Evolutionary conservation across 2,797 vertebrate genomes (phyloP).

Genomic region (Lithobates pipiens): DNA sequence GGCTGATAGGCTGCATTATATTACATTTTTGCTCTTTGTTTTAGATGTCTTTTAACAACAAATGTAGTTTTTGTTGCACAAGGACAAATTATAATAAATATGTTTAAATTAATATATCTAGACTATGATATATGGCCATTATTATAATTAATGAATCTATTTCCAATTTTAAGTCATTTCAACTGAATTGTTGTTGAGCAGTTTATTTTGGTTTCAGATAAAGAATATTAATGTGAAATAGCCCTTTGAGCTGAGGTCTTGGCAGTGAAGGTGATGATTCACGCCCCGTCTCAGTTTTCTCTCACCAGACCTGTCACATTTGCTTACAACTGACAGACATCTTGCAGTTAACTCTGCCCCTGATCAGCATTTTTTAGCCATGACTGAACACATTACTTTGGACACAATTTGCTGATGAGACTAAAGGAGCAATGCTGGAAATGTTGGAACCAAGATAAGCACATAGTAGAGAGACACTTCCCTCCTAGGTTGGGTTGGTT

Average conservation of each 20-base stretch:
- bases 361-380: conserved; percentile 33
- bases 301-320: conserved; percentile 40
- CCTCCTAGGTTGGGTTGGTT: not conserved
- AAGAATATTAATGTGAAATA: conserved; percentile 27
- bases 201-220: conserved; percentile 18
- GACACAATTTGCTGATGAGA: conserved; percentile 3
- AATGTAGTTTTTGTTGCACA: conserved; percentile 8
- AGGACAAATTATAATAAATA: conserved; percentile 23
- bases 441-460: not conserved
- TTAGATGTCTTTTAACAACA: not conserved
- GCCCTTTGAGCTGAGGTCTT: conserved; percentile 11
- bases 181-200: conserved; percentile 3
- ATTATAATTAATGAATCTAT: conserved; percentile 11
- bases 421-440: not conserved
- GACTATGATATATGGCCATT: conserved; percentile 9
- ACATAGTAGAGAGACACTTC: not conserved
- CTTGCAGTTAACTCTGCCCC: not conserved
- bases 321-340: conserved; percentile 34
- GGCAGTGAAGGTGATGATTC: conserved; percentile 22
- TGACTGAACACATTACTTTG: conserved; percentile 7
- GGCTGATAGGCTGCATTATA: too few species aligned
- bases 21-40: not conserved
- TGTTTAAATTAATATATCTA: not conserved
- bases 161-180: not conserved
- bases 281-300: conserved; percentile 5